These are phyloP conservation scores for Apoderus coryli DNA, from an alignment of 2,888 invertebrate species.

Conservation along the genomic window DNA sequence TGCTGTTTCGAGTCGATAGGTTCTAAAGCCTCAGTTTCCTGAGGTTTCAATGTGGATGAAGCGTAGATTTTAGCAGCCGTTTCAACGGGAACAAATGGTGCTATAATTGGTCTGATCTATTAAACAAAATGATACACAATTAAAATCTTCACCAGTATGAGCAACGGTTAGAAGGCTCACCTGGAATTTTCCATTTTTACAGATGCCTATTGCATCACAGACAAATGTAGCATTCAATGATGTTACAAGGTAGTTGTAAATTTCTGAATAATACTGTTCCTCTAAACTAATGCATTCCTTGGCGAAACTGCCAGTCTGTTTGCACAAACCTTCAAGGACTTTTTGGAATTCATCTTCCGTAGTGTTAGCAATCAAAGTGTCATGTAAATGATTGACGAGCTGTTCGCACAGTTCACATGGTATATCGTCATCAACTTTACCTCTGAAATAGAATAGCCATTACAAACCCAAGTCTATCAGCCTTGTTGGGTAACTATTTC, in stretches of 20 bases:
- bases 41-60: not conserved
- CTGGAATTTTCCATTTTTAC: too few species aligned
- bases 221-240: conserved; percentile 54
- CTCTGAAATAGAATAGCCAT: too few species aligned
- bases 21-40: not conserved
- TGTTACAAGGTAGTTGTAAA: conserved; percentile 55
- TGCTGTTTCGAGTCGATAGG: conserved; percentile 26
- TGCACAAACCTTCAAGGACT: conserved; percentile 65
- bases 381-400: conserved; percentile 62
- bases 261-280: conserved; percentile 59
- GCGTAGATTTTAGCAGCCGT: conserved; percentile 30
- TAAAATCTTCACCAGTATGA: too few species aligned
- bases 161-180: too few species aligned
- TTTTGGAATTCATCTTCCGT: conserved; percentile 69
- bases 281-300: conserved; percentile 62
- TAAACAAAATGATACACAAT: too few species aligned
- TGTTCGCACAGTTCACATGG: conserved; percentile 80
- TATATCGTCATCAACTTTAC: conserved; percentile 41
- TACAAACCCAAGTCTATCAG: too few species aligned
- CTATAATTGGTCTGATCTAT: too few species aligned
- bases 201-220: conserved; percentile 58
- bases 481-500: too few species aligned
- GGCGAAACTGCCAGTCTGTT: conserved; percentile 59
- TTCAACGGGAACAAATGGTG: conserved; percentile 41
- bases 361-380: conserved; percentile 70